Conservation (phyloP, 2,888 invertebrate genomes). For the Callosobruchus maculatus region DNA sequence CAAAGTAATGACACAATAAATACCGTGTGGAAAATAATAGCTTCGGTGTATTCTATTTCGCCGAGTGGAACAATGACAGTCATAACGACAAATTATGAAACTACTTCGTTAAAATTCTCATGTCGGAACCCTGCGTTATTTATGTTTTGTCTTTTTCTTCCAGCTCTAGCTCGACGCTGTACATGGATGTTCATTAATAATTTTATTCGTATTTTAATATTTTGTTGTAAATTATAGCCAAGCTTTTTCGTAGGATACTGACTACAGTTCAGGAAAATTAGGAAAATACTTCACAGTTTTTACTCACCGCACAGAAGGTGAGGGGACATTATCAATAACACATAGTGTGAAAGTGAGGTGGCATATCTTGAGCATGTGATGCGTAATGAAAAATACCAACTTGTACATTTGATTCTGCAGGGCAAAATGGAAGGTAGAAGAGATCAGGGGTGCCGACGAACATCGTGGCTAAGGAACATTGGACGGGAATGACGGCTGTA, state of each 20-base stretch:
- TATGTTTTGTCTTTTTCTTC: constrained; percentile 35
- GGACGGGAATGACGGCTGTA: too few relatives aligned
- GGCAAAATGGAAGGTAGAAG: too few relatives aligned
- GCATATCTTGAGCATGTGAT: too few relatives aligned
- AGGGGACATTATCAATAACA: too few relatives aligned
- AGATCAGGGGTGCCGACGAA: too few relatives aligned
- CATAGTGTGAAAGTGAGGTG: too few relatives aligned
- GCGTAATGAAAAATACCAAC: too few relatives aligned
- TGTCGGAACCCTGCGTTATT: constrained; percentile 40
- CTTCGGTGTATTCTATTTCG: constrained; percentile 32
- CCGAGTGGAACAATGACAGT: constrained; percentile 36
- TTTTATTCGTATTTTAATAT: constrained; percentile 31
- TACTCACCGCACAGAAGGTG: too few relatives aligned
- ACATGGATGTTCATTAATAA: constrained; percentile 31
- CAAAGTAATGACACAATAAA: constrained; percentile 32
- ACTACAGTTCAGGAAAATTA: background rate
- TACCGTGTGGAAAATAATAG: constrained; percentile 30
- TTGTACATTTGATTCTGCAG: too few relatives aligned
- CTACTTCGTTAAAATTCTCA: constrained; percentile 45
- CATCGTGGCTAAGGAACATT: too few relatives aligned
- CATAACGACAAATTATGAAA: constrained; percentile 44
- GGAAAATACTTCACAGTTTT: too few relatives aligned
- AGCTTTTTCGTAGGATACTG: constrained; percentile 16
- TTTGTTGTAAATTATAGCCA: constrained; percentile 29
- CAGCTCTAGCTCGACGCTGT: constrained; percentile 16